These are phyloP conservation scores for Chlorocebus sabaeus DNA, from an alignment of 2,113 vertebrate genomes.

Conservation along the genomic window DNA sequence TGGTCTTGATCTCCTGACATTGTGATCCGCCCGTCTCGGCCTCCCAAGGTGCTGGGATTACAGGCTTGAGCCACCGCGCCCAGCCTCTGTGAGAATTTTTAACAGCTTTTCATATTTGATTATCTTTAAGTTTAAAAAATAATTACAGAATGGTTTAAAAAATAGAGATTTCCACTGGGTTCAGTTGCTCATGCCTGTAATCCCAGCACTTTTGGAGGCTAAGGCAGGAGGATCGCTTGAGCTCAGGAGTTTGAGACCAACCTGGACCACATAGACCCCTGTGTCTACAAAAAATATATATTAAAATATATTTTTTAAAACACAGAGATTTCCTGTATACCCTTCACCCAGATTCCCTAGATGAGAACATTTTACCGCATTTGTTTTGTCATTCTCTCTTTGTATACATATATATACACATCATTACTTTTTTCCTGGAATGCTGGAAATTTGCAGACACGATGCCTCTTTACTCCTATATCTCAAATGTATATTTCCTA, in stretches of 20 bases:
- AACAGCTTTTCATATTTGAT: not conserved
- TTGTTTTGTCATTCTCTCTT: not conserved
- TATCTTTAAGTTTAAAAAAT: not conserved
- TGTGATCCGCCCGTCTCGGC: no score
- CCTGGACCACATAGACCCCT: no score
- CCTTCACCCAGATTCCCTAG: not conserved
- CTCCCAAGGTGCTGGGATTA: no score
- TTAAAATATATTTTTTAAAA: not conserved
- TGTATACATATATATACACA: not conserved
- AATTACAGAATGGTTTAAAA: not conserved
- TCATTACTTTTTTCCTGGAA: not conserved
- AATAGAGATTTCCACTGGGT: not conserved
- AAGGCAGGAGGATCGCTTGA: no score
- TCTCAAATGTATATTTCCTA: not conserved
- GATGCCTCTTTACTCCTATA: not conserved
- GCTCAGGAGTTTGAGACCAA: no score
- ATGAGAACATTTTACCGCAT: not conserved
- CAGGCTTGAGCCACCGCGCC: fast-evolving
- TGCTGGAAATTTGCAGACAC: not conserved
- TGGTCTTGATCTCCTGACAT: no score
- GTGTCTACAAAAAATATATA: no score
- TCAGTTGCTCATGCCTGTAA: no score
- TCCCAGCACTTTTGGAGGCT: no score
- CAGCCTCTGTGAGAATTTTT: not conserved
- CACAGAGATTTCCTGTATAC: not conserved